phyloP scores from a whole-genome alignment of 1,140 invertebrate species.

The Drosophila yakuba region DNA sequence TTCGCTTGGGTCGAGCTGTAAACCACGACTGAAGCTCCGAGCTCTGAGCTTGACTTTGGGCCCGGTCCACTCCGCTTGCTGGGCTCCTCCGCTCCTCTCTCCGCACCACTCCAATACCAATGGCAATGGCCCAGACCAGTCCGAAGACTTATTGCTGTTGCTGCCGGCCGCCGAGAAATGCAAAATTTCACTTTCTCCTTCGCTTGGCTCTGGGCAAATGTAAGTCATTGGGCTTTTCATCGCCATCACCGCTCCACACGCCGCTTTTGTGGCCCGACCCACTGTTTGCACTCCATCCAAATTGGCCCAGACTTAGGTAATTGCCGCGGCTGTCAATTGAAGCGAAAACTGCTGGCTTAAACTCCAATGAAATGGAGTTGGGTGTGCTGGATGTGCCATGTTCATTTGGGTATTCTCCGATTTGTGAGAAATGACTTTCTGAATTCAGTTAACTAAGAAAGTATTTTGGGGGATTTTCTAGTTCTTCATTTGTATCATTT shows the following conservation, averaged over 20 bases:
- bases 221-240: constrained; percentile 76
- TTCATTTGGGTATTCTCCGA: background rate
- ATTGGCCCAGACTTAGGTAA: constrained; percentile 33
- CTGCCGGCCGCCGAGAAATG: constrained; percentile 60
- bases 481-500: background rate
- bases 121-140: constrained; percentile 41
- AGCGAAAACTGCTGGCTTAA: constrained; percentile 12
- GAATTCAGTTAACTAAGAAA: background rate
- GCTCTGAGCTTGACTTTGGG: constrained; percentile 19
- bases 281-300: constrained; percentile 38
- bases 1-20: constrained; percentile 30
- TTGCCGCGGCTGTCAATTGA: constrained; percentile 18
- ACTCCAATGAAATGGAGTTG: background rate
- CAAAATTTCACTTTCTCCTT: constrained; percentile 83
- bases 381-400: background rate
- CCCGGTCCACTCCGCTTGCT: constrained; percentile 9
- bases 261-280: constrained; percentile 42
- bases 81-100: constrained; percentile 3
- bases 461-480: background rate
- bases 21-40: constrained; percentile 43
- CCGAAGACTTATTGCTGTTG: constrained; percentile 20
- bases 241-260: constrained; percentile 19
- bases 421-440: background rate
- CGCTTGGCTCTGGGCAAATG: constrained; percentile 67
- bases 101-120: constrained; percentile 20